These are phyloP conservation scores for Lasioglossum morio DNA, from an alignment of 2,888 invertebrate genomes.

Conservation along the genomic window DNA sequence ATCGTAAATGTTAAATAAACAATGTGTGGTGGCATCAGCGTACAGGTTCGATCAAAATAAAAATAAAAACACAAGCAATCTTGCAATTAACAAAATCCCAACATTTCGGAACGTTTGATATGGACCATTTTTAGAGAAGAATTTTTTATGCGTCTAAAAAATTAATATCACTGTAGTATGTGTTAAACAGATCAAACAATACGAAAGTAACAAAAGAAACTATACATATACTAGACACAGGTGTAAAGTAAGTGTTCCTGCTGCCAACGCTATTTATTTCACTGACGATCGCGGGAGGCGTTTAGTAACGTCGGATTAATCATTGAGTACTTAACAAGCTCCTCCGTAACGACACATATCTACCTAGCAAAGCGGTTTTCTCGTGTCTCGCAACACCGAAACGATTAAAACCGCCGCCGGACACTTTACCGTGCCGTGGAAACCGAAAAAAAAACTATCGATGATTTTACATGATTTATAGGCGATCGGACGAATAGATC, in stretches of 20 bases:
- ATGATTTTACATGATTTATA: slow-evolving; percentile 38
- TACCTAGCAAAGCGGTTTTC: background rate
- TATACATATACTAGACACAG: background rate
- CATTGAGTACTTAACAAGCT: slow-evolving; percentile 40
- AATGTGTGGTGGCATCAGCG: too few species aligned
- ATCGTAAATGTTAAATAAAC: too few species aligned
- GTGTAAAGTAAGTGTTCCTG: slow-evolving; percentile 20
- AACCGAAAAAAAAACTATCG: background rate
- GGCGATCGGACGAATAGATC: slow-evolving; percentile 13
- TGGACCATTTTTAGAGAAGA: too few species aligned
- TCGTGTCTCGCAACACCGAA: slow-evolving; percentile 3
- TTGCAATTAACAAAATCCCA: too few species aligned
- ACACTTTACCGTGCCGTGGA: background rate
- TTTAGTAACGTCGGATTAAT: slow-evolving; percentile 40
- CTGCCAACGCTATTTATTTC: slow-evolving; percentile 43
- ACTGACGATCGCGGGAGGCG: slow-evolving; percentile 33
- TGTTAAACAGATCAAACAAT: too few species aligned
- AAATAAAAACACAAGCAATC: too few species aligned
- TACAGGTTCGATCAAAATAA: too few species aligned
- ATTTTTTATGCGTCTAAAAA: too few species aligned
- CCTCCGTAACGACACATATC: slow-evolving; percentile 15
- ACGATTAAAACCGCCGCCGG: slow-evolving; percentile 30
- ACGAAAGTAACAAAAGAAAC: too few species aligned
- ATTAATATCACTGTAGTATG: too few species aligned
- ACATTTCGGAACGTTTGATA: too few species aligned